Base-by-base conservation (phyloP, 2,113 vertebrate genomes). In the Clarias batrachus region DNA sequence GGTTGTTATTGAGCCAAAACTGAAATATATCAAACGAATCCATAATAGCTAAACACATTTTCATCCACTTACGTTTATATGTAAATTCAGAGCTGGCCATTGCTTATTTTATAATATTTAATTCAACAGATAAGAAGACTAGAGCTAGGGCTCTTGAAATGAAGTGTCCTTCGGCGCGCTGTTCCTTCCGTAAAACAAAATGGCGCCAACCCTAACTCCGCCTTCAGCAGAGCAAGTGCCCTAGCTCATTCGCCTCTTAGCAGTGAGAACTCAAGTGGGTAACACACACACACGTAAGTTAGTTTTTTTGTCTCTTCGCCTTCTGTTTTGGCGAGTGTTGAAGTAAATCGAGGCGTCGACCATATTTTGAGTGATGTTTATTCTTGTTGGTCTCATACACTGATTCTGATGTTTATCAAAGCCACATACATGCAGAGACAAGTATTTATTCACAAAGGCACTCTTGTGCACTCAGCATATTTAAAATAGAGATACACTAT, bases 81-180 rank as follows among this genome's bases (percentile, higher is more conserved):
- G 88, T 87, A 83, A 82, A 79, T 86, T 87, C 85, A 81, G 89
- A 78, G 77, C 76, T 88, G 84, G 48, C 66, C 84, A 84, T 83
- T 54, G 4, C 81, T 87, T 84, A 77, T 84, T 81, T 66, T 83
- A 77, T 59, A 76, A 63, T 81, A 70, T 88, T 81, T 84, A 60
- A 77, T 82, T 37, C 79, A 86, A 88, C 80, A 33, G 59, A 74
- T 86, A 88, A 89, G 82, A 60, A 86, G 71, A 81, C 74, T 79
- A 70, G 30, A 87, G 86, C 87, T 88, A 90, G 89, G 89, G 89
- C 85, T 83, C 89, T 90, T 85, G 74, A 87, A 88, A 90, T 84
- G 54, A 60, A 90, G 89, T 86, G 85, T 81, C 85, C 82, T 90
- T 88, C 62, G 52, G 41, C 52, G 56, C 37, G n/a, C 12, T 6